These are phyloP conservation scores for Pao palembangensis DNA, from an alignment of 2,113 vertebrate genomes.

Conservation along the genomic window DNA sequence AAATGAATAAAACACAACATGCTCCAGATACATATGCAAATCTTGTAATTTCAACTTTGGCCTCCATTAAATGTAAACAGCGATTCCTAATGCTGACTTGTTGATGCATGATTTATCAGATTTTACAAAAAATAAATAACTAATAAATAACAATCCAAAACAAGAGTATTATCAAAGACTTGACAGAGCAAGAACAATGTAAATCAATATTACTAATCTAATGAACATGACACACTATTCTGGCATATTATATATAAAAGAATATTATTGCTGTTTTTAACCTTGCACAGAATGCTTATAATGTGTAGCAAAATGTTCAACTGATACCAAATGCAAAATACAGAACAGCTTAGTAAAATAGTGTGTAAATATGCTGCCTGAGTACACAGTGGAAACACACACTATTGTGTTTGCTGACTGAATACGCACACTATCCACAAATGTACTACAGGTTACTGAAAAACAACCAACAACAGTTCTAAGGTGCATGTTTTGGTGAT, in stretches of 20 bases:
- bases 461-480: conserved; percentile 10
- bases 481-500: too few relatives aligned
- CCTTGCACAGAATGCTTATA: too few relatives aligned
- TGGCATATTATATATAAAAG: too few relatives aligned
- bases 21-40: conserved; percentile 12
- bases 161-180: too few relatives aligned
- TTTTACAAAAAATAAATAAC: too few relatives aligned
- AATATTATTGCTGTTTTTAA: too few relatives aligned
- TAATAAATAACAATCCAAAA: too few relatives aligned
- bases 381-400: not conserved
- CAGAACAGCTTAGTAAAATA: not conserved
- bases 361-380: not conserved
- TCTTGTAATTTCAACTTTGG: conserved; percentile 11
- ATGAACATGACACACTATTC: too few relatives aligned
- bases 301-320: not conserved
- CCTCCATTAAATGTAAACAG: conserved; percentile 2
- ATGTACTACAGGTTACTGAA: conserved; percentile 10
- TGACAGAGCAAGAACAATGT: too few relatives aligned
- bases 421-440: conserved; percentile 5
- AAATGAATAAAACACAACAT: not conserved
- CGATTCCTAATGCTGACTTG: not conserved
- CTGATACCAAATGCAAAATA: not conserved
- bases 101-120: not conserved
- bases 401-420: conserved; percentile 10
- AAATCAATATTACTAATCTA: too few relatives aligned